phyloP scores from a whole-genome alignment of 2,113 vertebrate genomes.

The Sciurus niger region DNA sequence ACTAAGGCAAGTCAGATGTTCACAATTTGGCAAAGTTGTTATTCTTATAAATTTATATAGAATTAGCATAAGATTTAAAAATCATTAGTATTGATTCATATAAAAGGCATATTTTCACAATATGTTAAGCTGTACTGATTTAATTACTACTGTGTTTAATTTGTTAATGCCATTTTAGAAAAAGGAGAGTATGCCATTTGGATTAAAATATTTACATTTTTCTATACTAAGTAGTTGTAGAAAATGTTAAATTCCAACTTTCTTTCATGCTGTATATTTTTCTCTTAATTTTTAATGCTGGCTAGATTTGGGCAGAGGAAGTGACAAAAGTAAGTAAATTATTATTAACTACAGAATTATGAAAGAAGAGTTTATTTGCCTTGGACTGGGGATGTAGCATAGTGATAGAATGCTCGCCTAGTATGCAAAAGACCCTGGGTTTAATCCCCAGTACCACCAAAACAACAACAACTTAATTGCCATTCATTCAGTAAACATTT shows the following conservation, averaged over 20 bases:
- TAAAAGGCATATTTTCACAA: constrained; percentile 49
- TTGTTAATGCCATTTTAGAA: constrained; percentile 49
- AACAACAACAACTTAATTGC: constrained; percentile 22
- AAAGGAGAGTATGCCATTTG: constrained; percentile 60
- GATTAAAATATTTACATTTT: constrained; percentile 72
- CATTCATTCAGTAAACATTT: constrained; percentile 60
- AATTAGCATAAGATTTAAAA: constrained; percentile 38
- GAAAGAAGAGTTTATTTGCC: constrained; percentile 68
- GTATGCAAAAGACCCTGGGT: no score
- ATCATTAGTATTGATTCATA: constrained; percentile 27
- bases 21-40: constrained; percentile 40
- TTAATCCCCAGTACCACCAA: no score
- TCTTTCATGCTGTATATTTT: constrained; percentile 80
- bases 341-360: constrained; percentile 83
- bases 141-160: constrained; percentile 66
- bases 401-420: no score
- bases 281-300: constrained; percentile 91
- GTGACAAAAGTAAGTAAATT: constrained; percentile 97
- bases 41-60: constrained; percentile 41
- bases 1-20: constrained; percentile 27
- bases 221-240: constrained; percentile 75
- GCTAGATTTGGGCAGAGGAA: constrained; percentile 97
- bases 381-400: background rate
- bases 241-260: constrained; percentile 82
- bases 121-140: constrained; percentile 50